Base-by-base conservation (phyloP, 2,888 invertebrate species). In the Entomobrya proxima region DNA sequence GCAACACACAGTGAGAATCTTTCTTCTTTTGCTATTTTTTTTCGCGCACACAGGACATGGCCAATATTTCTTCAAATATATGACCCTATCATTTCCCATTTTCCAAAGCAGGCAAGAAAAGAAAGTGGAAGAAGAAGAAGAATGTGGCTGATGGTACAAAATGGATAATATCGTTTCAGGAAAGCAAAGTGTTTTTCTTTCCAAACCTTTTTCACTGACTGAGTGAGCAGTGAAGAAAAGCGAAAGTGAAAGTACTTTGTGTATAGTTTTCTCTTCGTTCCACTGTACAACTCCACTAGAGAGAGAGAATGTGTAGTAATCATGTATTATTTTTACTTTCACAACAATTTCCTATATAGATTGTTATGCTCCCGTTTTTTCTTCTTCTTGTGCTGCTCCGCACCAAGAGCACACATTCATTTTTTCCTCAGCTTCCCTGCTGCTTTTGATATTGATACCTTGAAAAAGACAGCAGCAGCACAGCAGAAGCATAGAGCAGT, bases 51-150 rank as follows among this genome's bases (percentile, higher is more conserved):
- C 64, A 50, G 50, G 67, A 79, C 78, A 79, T 79, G 78, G 52
- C 78, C 69, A 79, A 69, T 79, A 79, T 79, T 67, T 79, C 52
- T 21, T 37, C 30, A 18, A 37, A 69, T 37, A 69, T 79, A 79
- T 69, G 69, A 47, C 50, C 64, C 64, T 47, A 78, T 78, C 78
- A 69, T 79, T 69, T 79, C 52, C 79, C 69, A 79, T 79, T 69
- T 44, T 52, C 44, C 6, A 32, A 40, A 52, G n/a, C 13, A 50
- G 67, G 18, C 30, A 24, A 37, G 11, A 21, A 44, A 37, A 52
- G 24, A 75, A 37, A 37, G 35, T 64, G 35, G 18, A 64, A 1
- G 61, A 64, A 18, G 61, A 64, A 24, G 64, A 37, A 11, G 5
- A 30, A 58, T n/a, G 37, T 21, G 32, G 37, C 47, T 50, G 47